Evolutionary conservation across 2,113 vertebrate species (phyloP), one percentile per base, ranked within the genome.

Genomic region (Xenus cinereus): DNA sequence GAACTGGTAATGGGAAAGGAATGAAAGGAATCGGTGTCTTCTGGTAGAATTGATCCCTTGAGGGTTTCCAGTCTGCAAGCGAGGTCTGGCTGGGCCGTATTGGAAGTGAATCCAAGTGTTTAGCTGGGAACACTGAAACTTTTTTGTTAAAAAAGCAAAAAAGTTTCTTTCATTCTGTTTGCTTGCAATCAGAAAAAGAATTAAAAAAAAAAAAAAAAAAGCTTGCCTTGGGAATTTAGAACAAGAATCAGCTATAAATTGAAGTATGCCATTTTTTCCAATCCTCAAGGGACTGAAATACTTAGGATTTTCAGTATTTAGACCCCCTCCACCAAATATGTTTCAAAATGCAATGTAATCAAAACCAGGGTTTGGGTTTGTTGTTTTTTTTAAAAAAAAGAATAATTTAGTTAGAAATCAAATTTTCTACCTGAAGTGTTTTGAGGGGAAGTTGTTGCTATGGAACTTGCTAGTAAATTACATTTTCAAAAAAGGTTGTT

Each of bases 1-100:
- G 62, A 94, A 37, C 9, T 24, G 9, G 76, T 92, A 90, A 94
- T 73, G 66, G 80, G 10, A 94, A 82, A 94, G 45, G 94, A 94
- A 96, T 95, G 80, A 92, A 95, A 95, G 39, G 92, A 93, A 95
- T 96, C 0, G 3, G 8, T 69, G 32, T 82, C 43, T 84, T 92
- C 90, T 88, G 67, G 35, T 60, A 57, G 63, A 79, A 83, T 69
- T 84, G 93, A 89, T 94, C 84, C 64, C 84, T 69, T 54, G 92
- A 88, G 90, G 75, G 68, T 88, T 86, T 91, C 50, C 67, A 74
- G 54, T 77, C 71, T 69, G 63, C 43, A 69, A 85, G 84, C 53
- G 64, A 80, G 41, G 69, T 68, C 89, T 94, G 84, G 13, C 57
- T 64, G 57, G 51, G 48, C 46, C 0, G 0, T 89, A 57, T 4